Evolutionary conservation across 2,113 vertebrate genomes (phyloP).

Genomic region (Thomomys bottae): DNA sequence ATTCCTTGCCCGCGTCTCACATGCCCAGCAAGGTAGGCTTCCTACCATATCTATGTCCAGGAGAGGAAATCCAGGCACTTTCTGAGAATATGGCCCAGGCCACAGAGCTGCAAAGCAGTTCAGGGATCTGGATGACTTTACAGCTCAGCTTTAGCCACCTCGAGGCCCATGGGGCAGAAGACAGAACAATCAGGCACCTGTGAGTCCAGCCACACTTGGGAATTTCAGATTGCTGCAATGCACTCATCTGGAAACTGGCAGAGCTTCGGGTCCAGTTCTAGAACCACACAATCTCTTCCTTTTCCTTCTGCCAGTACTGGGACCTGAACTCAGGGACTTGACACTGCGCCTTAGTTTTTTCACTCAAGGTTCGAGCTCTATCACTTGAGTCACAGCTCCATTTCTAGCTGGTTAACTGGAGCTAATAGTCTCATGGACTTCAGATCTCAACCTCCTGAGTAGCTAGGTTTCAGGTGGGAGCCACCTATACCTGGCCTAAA

Average conservation of each 20-base stretch:
- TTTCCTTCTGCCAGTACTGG: too few relatives aligned
- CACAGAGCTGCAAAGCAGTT: not conserved
- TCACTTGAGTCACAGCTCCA: too few relatives aligned
- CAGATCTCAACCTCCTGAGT: too few relatives aligned
- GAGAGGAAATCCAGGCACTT: not conserved
- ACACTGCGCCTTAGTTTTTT: too few relatives aligned
- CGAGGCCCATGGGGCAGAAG: not conserved
- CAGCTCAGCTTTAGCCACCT: not conserved
- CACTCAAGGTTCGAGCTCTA: too few relatives aligned
- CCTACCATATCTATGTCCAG: not conserved
- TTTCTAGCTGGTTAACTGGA: too few relatives aligned
- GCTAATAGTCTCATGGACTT: too few relatives aligned
- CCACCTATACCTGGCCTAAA: not conserved
- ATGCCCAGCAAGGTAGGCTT: fast-evolving
- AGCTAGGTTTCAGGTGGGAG: too few relatives aligned
- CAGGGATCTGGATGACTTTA: not conserved
- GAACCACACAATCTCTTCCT: too few relatives aligned
- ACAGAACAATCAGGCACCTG: not conserved
- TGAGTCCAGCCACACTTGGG: not conserved
- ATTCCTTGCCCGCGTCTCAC: not conserved
- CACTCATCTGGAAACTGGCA: too few relatives aligned
- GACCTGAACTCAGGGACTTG: too few relatives aligned
- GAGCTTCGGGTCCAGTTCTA: too few relatives aligned
- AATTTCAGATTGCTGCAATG: not conserved
- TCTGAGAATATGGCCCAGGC: not conserved